Conservation (phyloP, 1,140 invertebrate species). For the Acromyrmex heyeri region DNA sequence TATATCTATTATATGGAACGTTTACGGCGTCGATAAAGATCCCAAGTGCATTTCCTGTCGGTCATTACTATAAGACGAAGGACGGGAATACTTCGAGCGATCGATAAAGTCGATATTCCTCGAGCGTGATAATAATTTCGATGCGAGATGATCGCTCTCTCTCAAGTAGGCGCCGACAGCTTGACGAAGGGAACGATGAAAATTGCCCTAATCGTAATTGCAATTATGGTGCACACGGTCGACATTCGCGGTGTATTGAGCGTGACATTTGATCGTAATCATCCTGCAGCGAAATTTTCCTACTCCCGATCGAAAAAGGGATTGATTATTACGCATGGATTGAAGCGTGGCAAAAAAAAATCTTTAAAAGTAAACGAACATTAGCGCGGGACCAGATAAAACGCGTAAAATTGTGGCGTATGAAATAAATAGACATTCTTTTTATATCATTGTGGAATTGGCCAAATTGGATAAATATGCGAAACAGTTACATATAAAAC, state of each 20-base stretch:
- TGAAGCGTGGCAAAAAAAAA: neutral
- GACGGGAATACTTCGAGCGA: neutral
- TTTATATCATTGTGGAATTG: neutral
- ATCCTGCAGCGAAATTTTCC: constrained; percentile 66
- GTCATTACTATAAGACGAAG: neutral
- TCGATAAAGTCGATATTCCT: constrained; percentile 27
- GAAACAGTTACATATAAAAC: neutral
- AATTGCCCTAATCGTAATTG: constrained; percentile 58
- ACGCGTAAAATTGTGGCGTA: neutral
- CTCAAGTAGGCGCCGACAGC: neutral
- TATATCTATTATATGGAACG: constrained; percentile 42
- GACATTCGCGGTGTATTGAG: constrained; percentile 64
- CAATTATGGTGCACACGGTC: constrained; percentile 33
- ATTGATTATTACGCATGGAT: constrained; percentile 44
- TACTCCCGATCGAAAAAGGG: constrained; percentile 50
- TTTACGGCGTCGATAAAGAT: constrained; percentile 41
- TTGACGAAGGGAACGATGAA: constrained; percentile 48
- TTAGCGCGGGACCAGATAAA: neutral
- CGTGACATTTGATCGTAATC: constrained; percentile 63
- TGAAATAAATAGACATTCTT: neutral
- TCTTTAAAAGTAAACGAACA: neutral
- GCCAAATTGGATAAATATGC: neutral
- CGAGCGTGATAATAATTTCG: constrained; percentile 53
- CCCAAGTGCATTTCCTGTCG: constrained; percentile 18
- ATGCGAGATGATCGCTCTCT: constrained; percentile 24